Base-by-base conservation (phyloP, 2,888 invertebrate species). In the Amphiduros pacificus region DNA sequence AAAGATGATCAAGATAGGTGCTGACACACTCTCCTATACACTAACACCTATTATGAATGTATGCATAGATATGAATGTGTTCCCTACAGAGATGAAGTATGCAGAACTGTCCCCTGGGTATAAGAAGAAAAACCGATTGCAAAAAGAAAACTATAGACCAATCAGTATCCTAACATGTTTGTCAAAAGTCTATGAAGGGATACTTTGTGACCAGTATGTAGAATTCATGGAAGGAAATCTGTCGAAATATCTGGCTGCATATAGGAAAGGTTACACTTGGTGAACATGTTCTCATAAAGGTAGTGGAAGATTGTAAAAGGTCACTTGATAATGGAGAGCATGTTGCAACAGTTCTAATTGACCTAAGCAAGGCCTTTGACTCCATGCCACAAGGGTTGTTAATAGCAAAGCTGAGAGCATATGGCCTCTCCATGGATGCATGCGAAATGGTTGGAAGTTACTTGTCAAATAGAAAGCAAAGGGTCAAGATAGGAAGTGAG, bases 261-360 rank as follows among this genome's bases (percentile, higher is more conserved):
- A 44, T n/a, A 44, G 44, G 44, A 44, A 44, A 44, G n/a, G 22
- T n/a, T 44, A 44, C n/a, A n/a, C n/a, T n/a, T n/a, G n/a, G n/a
- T n/a, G n/a, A n/a, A n/a, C n/a, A n/a, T n/a, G n/a, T n/a, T n/a
- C n/a, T n/a, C n/a, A n/a, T n/a, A n/a, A n/a, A n/a, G n/a, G n/a
- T n/a, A n/a, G n/a, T n/a, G n/a, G n/a, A n/a, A n/a, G n/a, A n/a
- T n/a, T n/a, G n/a, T n/a, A n/a, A n/a, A n/a, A n/a, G n/a, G n/a
- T n/a, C n/a, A n/a, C n/a, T n/a, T n/a, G n/a, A n/a, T n/a, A n/a
- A n/a, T n/a, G n/a, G n/a, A n/a, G n/a, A n/a, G n/a, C n/a, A n/a
- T n/a, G n/a, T n/a, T n/a, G n/a, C n/a, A n/a, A n/a, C n/a, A n/a
- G n/a, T n/a, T n/a, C n/a, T n/a, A n/a, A n/a, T n/a, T n/a, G n/a